Evolutionary conservation across 2,888 invertebrate species (phyloP).

Genomic region (Tethea ocularis): DNA sequence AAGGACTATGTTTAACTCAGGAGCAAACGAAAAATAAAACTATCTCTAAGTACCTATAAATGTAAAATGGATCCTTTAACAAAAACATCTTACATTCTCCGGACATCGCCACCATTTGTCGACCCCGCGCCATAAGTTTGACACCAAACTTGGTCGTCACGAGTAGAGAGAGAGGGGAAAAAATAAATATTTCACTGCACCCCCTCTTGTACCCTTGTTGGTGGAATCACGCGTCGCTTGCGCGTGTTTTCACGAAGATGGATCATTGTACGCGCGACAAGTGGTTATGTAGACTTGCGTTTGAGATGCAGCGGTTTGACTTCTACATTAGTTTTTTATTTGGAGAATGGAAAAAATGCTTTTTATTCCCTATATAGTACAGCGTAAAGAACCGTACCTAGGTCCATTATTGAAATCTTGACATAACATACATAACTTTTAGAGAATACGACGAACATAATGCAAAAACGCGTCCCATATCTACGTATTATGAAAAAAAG

Average conservation of each 20-base stretch:
- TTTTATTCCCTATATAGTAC: no score
- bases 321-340: not conserved
- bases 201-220: slow-evolving; percentile 72
- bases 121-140: slow-evolving; percentile 61
- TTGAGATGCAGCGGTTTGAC: slow-evolving; percentile 26
- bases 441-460: no score
- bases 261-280: slow-evolving; percentile 68
- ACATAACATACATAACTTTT: no score
- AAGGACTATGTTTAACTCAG: not conserved
- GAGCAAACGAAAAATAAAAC: not conserved
- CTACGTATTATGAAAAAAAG: no score
- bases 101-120: slow-evolving; percentile 57
- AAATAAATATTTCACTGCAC: slow-evolving; percentile 75
- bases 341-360: not conserved
- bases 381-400: no score
- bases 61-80: slow-evolving; percentile 31
- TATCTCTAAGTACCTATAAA: slow-evolving; percentile 1
- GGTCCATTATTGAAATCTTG: no score
- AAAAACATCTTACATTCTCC: slow-evolving; percentile 48
- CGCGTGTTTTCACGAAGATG: slow-evolving; percentile 79
- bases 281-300: slow-evolving; percentile 35
- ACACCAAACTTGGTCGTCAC: slow-evolving; percentile 65
- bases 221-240: slow-evolving; percentile 80
- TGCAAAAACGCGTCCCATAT: no score
- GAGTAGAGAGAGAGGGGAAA: slow-evolving; percentile 53